Percentiles rank a stretch among this genome's conserved stretches.
Evolutionary conservation across 2,113 vertebrate species (phyloP).

Genomic region (Sisor rabdophorus): DNA sequence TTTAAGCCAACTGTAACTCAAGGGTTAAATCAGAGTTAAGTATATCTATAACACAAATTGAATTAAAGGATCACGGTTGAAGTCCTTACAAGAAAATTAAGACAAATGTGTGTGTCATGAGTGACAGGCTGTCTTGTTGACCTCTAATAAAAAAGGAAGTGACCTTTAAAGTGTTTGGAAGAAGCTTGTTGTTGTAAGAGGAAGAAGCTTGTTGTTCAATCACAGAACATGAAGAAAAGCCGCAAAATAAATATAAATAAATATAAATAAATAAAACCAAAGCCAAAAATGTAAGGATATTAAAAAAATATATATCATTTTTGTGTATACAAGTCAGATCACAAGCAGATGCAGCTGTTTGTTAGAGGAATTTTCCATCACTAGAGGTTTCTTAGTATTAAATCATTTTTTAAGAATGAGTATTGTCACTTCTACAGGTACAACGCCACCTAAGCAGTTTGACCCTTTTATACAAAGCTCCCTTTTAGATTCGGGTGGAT

Average conservation of each 20-base stretch:
- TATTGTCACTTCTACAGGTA: constrained; percentile 21
- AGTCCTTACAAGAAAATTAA: neutral
- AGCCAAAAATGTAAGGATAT: too few relatives aligned
- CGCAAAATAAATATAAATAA: constrained; percentile 52
- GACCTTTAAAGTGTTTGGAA: constrained; percentile 64
- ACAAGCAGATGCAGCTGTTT: neutral
- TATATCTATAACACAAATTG: neutral
- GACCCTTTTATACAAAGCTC: constrained; percentile 41
- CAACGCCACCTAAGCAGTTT: constrained; percentile 36
- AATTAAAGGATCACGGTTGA: neutral
- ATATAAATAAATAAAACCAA: constrained; percentile 41
- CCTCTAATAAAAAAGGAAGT: constrained; percentile 66
- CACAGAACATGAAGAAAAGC: constrained; percentile 58
- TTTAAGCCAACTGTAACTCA: neutral
- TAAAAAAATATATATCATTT: constrained; percentile 22
- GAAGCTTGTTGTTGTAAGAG: constrained; percentile 66
- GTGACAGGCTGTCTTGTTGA: constrained; percentile 55
- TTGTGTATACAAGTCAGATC: constrained; percentile 30
- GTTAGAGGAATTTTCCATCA: constrained; percentile 8
- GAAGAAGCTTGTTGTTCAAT: constrained; percentile 72
- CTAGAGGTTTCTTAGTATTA: constrained; percentile 1
- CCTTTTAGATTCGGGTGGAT: constrained; percentile 44
- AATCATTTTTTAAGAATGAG: constrained; percentile 34
- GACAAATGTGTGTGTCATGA: neutral
- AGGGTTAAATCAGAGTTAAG: too few relatives aligned